Evolutionary conservation across 2,888 invertebrate genomes (phyloP), one percentile per base, ranked within the genome.

Genomic region (Acleris sparsana): DNA sequence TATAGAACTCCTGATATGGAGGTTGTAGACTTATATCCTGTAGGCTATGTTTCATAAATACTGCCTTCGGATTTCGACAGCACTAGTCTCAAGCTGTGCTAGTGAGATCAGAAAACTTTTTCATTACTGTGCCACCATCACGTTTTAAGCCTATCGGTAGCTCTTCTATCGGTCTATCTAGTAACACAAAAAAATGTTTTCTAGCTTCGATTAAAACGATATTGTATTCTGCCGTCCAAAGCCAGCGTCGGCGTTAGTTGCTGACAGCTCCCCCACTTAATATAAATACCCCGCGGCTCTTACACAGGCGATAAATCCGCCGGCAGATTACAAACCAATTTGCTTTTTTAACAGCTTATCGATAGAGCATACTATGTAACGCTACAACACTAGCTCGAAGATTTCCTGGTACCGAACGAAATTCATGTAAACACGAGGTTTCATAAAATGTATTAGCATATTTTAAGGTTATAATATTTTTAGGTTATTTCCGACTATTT

Each of bases 181-280:
- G 46, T 16, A 46, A 39, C 13, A 46, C 46, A 6, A 46, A 46
- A 46, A 46, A n/a, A n/a, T 3, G 6, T 17, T 7, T 46, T 46
- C 17, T n/a, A 16, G 46, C n/a, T n/a, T 46, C 25, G n/a, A 51
- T 55, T 65, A 46, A 56, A 67, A 49, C 79, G 70, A 72, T 87
- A 77, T 88, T 87, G 92, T 84, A 91, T 92, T 83, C 76, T 82
- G 76, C 90, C 88, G 73, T 91, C 89, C 92, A 85, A 72, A 73
- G 73, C 72, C 78, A 77, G 84, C 86, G 83, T 86, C 86, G 80
- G 89, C 88, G 91, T 91, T 66, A 88, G 89, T 90, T 84, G 92
- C 87, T 86, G 90, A 92, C 89, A 90, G 90, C 87, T 88, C 77
- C 85, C 82, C 90, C 88, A 91, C 92, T 90, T 90, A 89, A 91